These are phyloP conservation scores for Brachystomella parvula DNA, from an alignment of 1,140 invertebrate species.

Conservation along the genomic window DNA sequence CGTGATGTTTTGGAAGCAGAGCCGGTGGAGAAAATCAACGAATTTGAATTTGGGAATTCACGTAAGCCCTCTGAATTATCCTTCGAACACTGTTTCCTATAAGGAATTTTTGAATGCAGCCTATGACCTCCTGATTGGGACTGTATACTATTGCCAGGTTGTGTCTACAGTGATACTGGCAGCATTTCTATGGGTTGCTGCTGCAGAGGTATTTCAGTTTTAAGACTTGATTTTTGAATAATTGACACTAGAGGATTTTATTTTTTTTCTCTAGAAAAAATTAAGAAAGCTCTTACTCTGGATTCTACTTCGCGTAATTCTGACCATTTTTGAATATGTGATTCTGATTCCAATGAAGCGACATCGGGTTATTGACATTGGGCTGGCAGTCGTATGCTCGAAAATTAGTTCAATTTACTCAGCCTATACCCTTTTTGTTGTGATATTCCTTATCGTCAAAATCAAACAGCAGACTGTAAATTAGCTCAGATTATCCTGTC, in stretches of 20 bases:
- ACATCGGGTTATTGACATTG: background rate
- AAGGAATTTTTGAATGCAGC: background rate
- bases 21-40: background rate
- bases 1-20: background rate
- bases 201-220: background rate
- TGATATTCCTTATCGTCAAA: slow-evolving; percentile 2
- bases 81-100: background rate
- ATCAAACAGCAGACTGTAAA: no score
- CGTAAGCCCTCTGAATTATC: background rate
- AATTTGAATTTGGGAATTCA: background rate
- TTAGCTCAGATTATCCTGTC: no score
- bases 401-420: slow-evolving; percentile 10
- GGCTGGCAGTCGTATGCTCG: background rate
- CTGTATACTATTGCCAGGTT: background rate
- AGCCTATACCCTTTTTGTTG: background rate
- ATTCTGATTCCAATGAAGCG: background rate
- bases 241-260: background rate
- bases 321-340: background rate
- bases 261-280: background rate
- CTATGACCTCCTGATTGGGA: background rate
- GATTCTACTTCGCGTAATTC: background rate
- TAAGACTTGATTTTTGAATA: background rate
- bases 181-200: background rate
- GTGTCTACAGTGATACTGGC: background rate
- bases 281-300: background rate